Percentiles rank a stretch among this genome's conserved stretches.
Conservation (phyloP, 2,888 invertebrate genomes). For the Zygothrica quintamaculata region DNA sequence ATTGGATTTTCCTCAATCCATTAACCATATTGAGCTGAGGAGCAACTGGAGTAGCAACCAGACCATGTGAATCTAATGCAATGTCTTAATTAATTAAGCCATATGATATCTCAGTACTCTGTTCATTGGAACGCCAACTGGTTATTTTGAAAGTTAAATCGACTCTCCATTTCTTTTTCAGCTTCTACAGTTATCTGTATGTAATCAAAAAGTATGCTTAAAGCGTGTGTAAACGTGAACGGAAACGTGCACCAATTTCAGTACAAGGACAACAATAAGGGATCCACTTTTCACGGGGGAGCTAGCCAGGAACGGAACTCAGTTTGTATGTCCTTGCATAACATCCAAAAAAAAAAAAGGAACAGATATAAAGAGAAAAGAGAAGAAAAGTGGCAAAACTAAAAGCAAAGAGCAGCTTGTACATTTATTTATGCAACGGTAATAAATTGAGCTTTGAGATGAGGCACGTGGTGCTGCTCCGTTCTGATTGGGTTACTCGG, state of each 20-base stretch:
- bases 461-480: conserved; percentile 22
- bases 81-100: conserved; percentile 53
- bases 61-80: conserved; percentile 31
- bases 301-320: conserved; percentile 11
- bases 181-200: conserved; percentile 22
- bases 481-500: conserved; percentile 31
- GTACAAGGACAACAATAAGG: not conserved
- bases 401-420: conserved; percentile 1
- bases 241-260: conserved; percentile 29
- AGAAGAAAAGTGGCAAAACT: conserved; percentile 3
- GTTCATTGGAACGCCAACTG: conserved; percentile 33
- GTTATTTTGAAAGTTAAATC: conserved; percentile 43
- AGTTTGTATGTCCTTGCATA: conserved; percentile 29
- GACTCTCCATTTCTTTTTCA: not conserved
- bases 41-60: conserved; percentile 14
- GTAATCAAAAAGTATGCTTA: conserved; percentile 52
- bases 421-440: conserved; percentile 32
- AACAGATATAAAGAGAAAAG: too few species aligned
- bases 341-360: too few species aligned
- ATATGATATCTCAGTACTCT: conserved; percentile 29
- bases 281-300: not conserved
- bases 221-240: conserved; percentile 23
- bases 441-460: conserved; percentile 25
- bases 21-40: conserved; percentile 6
- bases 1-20: conserved; percentile 15